Percentiles rank a stretch among this genome's conserved stretches.
phyloP scores from a whole-genome alignment of 1,140 invertebrate species.

The Drosophila subobscura region DNA sequence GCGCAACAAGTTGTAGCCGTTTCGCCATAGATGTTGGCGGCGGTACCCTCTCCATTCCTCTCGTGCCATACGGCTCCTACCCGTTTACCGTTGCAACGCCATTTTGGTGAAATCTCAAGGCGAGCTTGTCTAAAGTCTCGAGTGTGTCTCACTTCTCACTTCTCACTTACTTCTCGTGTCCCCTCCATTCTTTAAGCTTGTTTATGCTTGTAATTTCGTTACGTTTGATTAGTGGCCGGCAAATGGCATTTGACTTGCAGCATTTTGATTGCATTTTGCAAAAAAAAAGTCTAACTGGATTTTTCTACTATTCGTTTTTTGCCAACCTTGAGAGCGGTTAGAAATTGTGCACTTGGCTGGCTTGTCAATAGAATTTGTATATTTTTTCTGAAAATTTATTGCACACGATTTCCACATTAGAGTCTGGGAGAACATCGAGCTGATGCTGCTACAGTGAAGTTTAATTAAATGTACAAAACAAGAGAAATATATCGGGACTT shows the following conservation, averaged over 20 bases:
- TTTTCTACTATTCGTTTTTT: constrained; percentile 52
- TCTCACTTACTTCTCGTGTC: too few species aligned
- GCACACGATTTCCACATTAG: constrained; percentile 78
- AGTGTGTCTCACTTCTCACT: constrained; percentile 4
- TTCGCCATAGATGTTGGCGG: constrained; percentile 38
- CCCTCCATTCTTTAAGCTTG: constrained; percentile 66
- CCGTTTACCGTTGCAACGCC: constrained; percentile 75
- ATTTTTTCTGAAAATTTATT: constrained; percentile 65
- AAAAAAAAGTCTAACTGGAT: constrained; percentile 62
- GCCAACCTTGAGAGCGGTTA: constrained; percentile 67
- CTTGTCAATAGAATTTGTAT: constrained; percentile 56
- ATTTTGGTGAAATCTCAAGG: constrained; percentile 79
- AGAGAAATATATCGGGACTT: constrained; percentile 27
- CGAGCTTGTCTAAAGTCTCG: constrained; percentile 65
- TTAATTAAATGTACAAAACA: constrained; percentile 60
- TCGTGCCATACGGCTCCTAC: not conserved
- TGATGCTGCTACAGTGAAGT: constrained; percentile 43
- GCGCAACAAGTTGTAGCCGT: constrained; percentile 62
- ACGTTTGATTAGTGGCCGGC: constrained; percentile 79
- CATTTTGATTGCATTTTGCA: constrained; percentile 66
- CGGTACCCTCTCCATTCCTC: constrained; percentile 18
- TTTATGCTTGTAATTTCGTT: constrained; percentile 77
- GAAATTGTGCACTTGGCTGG: constrained; percentile 77
- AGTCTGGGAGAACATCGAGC: constrained; percentile 17
- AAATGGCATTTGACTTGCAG: constrained; percentile 76